Evolutionary conservation across 2,888 invertebrate genomes (phyloP).

Genomic region (Herminia tarsipennalis): DNA sequence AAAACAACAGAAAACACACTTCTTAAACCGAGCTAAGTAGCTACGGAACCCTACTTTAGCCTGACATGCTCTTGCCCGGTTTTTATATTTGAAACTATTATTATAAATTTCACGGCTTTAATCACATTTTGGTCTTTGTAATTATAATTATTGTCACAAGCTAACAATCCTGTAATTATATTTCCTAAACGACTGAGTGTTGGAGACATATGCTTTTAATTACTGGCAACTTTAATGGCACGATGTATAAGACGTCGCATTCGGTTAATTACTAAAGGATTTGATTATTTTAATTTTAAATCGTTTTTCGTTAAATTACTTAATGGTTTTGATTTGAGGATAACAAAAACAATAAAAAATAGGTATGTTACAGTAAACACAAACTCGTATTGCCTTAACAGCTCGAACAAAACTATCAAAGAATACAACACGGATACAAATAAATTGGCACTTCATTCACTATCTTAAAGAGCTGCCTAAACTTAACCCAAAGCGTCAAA

Average conservation of each 20-base stretch:
- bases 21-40: no score
- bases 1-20: no score
- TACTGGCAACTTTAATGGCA: constrained; percentile 17
- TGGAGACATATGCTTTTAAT: constrained; percentile 35
- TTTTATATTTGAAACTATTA: no score
- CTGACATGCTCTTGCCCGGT: no score
- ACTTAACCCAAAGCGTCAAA: neutral
- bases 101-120: constrained; percentile 14
- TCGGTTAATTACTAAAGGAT: constrained; percentile 3
- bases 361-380: no score
- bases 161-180: constrained; percentile 19
- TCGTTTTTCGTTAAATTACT: neutral
- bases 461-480: constrained; percentile 12
- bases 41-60: no score
- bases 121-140: constrained; percentile 13
- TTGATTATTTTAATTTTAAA: neutral
- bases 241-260: constrained; percentile 3
- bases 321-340: no score
- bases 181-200: constrained; percentile 16
- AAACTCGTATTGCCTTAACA: no score
- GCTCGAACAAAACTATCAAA: neutral
- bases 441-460: neutral
- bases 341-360: no score
- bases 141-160: constrained; percentile 22
- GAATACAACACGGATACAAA: neutral